phyloP scores from a whole-genome alignment of 2,888 invertebrate genomes.

The Cybosia mesomella region DNA sequence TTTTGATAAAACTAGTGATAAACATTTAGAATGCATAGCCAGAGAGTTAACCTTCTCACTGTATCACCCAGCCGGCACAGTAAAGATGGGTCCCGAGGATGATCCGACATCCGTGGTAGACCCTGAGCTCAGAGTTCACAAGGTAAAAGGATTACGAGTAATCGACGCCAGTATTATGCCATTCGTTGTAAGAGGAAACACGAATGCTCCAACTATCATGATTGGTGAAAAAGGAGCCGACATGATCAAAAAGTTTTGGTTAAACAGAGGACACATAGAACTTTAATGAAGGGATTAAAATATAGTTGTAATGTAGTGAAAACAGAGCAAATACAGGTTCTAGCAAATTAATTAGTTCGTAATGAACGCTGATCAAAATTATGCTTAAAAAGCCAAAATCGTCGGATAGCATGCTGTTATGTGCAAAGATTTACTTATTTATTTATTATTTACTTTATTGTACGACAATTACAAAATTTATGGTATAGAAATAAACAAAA shows the following conservation, averaged over 20 bases:
- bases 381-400: neutral
- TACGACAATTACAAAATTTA: no score
- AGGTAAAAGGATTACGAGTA: slow-evolving; percentile 84
- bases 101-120: slow-evolving; percentile 85
- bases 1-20: slow-evolving; percentile 57
- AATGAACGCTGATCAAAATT: no score
- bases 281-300: slow-evolving; percentile 46
- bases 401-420: neutral
- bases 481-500: no score
- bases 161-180: slow-evolving; percentile 91
- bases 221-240: slow-evolving; percentile 89
- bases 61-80: slow-evolving; percentile 91
- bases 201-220: slow-evolving; percentile 88
- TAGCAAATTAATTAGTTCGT: neutral
- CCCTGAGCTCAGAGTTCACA: slow-evolving; percentile 84
- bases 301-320: neutral
- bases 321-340: neutral
- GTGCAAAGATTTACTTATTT: no score
- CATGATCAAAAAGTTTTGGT: slow-evolving; percentile 87
- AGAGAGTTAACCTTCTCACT: slow-evolving; percentile 78
- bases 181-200: slow-evolving; percentile 87
- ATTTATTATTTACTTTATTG: no score
- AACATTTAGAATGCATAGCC: slow-evolving; percentile 62
- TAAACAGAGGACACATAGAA: slow-evolving; percentile 59
- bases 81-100: slow-evolving; percentile 87